Percentiles rank a stretch among this genome's conserved stretches.
phyloP scores from a whole-genome alignment of 2,888 invertebrate genomes.

The Standfussiana lucernea region DNA sequence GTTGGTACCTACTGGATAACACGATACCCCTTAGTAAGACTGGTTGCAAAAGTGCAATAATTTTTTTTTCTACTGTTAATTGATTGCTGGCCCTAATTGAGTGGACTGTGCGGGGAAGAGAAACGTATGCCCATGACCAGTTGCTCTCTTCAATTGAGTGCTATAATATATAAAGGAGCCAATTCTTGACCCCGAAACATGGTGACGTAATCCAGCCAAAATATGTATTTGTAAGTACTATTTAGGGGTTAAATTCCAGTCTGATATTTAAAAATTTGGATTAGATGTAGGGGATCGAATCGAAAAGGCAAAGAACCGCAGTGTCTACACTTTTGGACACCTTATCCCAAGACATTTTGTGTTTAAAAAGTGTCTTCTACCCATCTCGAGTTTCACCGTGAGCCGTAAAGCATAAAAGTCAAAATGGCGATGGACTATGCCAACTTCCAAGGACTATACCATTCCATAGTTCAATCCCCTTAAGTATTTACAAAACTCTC shows the following conservation, averaged over 20 bases:
- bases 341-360: not conserved
- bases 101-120: not conserved
- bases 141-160: not conserved
- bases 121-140: conserved; percentile 14
- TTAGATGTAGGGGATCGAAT: not conserved
- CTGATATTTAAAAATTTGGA: not conserved
- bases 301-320: not conserved
- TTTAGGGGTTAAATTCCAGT: not conserved
- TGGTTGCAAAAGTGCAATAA: too few species aligned
- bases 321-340: not conserved
- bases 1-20: too few species aligned
- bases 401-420: not conserved
- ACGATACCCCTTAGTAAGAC: too few species aligned
- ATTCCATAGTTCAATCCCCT: not conserved
- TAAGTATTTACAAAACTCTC: not conserved
- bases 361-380: not conserved
- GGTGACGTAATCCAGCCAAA: not conserved
- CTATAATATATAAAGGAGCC: not conserved
- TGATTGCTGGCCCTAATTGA: conserved; percentile 23
- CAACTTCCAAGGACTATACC: too few species aligned
- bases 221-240: not conserved
- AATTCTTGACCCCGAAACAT: not conserved
- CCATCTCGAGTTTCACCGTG: not conserved
- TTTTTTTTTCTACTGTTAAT: too few species aligned
- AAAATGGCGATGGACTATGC: not conserved